Conservation (phyloP, 1,140 invertebrate genomes). For the Brachionus angularis region DNA sequence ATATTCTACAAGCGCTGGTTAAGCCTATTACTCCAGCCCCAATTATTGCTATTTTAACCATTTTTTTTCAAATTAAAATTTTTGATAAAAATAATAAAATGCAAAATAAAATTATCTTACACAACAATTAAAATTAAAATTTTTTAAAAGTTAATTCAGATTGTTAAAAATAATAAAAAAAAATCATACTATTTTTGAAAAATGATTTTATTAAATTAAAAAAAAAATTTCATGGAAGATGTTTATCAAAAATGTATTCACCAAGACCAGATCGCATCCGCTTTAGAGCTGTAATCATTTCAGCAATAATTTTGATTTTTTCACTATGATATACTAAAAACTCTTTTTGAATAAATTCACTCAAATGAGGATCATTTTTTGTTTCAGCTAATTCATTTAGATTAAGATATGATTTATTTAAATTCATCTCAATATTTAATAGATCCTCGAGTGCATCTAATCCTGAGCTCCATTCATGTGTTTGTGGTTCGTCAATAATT, state of each 20-base stretch:
- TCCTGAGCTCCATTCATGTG: constrained; percentile 64
- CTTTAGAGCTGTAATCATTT: constrained; percentile 71
- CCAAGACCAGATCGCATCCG: constrained; percentile 63
- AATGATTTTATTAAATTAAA: constrained; percentile 1
- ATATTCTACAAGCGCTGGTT: constrained; percentile 60
- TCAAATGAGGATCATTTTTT: constrained; percentile 64
- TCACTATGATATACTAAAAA: constrained; percentile 82
- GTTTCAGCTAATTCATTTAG: constrained; percentile 66
- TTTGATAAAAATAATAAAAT: not conserved
- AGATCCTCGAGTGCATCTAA: constrained; percentile 68
- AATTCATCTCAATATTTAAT: constrained; percentile 69
- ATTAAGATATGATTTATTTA: constrained; percentile 69
- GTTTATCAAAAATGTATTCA: constrained; percentile 69
- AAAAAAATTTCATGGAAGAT: not conserved
- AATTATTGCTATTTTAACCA: constrained; percentile 47
- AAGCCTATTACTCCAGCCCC: constrained; percentile 57
- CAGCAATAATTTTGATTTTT: constrained; percentile 73
- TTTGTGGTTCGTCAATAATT: constrained; percentile 61
- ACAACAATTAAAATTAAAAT: not conserved
- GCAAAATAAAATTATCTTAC: not conserved
- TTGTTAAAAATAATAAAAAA: not conserved
- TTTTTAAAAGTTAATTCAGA: not conserved
- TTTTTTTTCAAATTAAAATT: not conserved
- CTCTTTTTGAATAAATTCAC: constrained; percentile 77
- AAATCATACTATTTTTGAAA: not conserved